These are phyloP conservation scores for Tachypleus tridentatus DNA, from an alignment of 1,140 invertebrate species.

Conservation along the genomic window DNA sequence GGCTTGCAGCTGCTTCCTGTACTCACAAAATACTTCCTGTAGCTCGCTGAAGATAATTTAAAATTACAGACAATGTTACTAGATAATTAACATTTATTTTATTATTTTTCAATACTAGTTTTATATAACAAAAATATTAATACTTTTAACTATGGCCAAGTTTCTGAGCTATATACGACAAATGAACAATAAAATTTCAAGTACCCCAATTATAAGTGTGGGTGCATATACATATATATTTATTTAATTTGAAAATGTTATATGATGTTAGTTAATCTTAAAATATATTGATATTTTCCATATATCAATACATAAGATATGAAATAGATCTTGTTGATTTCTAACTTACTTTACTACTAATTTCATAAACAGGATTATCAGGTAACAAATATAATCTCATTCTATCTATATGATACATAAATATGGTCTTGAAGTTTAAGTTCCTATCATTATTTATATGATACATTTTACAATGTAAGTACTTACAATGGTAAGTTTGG, in stretches of 20 bases:
- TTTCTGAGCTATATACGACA: not conserved
- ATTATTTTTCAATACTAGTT: slow-evolving; percentile 4
- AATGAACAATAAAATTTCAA: not conserved
- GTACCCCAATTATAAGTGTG: no score
- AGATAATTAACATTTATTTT: no score
- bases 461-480: not conserved
- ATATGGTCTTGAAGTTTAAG: not conserved
- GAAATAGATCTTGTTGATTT: no score
- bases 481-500: slow-evolving; percentile 62
- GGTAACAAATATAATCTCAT: not conserved
- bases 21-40: slow-evolving; percentile 72
- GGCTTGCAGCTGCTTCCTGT: slow-evolving; percentile 58
- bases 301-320: no score
- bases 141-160: not conserved
- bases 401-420: not conserved
- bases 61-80: no score
- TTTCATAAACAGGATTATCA: no score
- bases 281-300: no score
- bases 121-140: not conserved
- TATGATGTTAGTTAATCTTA: no score
- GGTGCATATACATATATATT: no score
- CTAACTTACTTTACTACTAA: no score
- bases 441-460: not conserved
- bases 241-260: no score
- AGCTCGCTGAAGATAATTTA: slow-evolving; percentile 46